Evolutionary conservation across 2,797 vertebrate species (phyloP), one percentile per base, ranked within the genome.

Genomic region (Alectoris magna): DNA sequence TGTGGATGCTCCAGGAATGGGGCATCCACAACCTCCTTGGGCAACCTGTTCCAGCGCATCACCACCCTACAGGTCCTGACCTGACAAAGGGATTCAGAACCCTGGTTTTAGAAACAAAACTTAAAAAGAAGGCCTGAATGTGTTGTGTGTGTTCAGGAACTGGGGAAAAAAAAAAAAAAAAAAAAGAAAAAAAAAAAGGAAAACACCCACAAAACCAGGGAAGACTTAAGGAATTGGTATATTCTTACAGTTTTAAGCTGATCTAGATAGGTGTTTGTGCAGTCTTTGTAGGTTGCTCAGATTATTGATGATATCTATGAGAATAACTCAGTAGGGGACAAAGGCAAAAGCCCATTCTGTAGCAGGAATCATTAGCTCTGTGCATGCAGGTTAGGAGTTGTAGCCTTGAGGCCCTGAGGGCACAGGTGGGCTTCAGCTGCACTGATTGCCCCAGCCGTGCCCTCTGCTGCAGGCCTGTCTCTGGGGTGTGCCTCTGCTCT

Each of bases 401-500:
- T 2, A 44, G 31, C 31, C 53, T 48, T 3, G 0, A 10, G 10
- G 10, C 36, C 31, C 29, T 5, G 3, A 39, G 8, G 6, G 6
- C 7, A 7, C 4, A 0, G 2, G 51, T 4, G 6, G 21, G 21
- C 6, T 36, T 39, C 43, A 31, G 73, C 78, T 63, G 62, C 21
- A 10, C n/a, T 13, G 9, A 31, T 17, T 19, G 41, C 51, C 29
- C 15, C 71, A 59, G 15, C 79, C 13, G 19, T 29, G 38, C 18
- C 53, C 39, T 46, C 60, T 56, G 51, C 31, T 39, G 27, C 36
- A 8, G 27, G 21, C 34, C 14, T 4, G 13, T 13, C 23, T 44
- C 41, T 27, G 19, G 0, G 3, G 5, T 0, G 0, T 53, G 31
- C 16, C 16, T 71, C 0, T 0, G 56, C 22, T 26, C 18, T 26